Conservation (phyloP, 2,888 invertebrate genomes). For the Ferdinandea cuprea region DNA sequence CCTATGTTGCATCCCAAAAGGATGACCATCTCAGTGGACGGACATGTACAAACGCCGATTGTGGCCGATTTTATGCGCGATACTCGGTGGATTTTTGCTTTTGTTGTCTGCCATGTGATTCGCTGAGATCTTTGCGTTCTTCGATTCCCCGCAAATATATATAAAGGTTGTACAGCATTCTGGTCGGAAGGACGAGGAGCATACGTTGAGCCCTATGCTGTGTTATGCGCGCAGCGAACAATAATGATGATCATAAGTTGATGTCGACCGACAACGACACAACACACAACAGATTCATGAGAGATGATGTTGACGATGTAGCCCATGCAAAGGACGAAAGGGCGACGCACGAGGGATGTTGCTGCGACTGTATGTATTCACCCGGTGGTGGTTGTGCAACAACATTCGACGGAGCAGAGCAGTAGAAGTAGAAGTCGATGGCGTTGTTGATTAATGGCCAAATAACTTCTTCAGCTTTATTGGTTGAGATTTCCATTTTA, state of each 20-base stretch:
- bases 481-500: conserved; percentile 76
- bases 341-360: conserved; percentile 6
- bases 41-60: conserved; percentile 71
- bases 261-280: conserved; percentile 75
- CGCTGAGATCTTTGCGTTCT: conserved; percentile 57
- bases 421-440: conserved; percentile 67
- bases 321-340: conserved; percentile 23
- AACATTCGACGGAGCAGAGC: conserved; percentile 14
- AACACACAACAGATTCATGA: conserved; percentile 74
- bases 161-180: conserved; percentile 65
- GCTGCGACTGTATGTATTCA: conserved; percentile 16
- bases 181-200: conserved; percentile 30
- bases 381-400: conserved; percentile 25
- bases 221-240: conserved; percentile 72
- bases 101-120: conserved; percentile 73
- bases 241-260: conserved; percentile 75
- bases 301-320: conserved; percentile 75
- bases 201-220: conserved; percentile 58
- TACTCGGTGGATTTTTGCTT: conserved; percentile 59
- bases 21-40: conserved; percentile 52
- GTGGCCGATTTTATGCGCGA: conserved; percentile 73
- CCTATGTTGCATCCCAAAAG: conserved; percentile 57
- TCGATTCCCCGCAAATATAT: conserved; percentile 60
- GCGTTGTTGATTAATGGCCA: conserved; percentile 77
- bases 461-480: conserved; percentile 77